A percentile compares a stretch with the other conserved stretches of the same genome.
Conservation (phyloP, 2,113 vertebrate genomes). For the Macaca nemestrina region DNA sequence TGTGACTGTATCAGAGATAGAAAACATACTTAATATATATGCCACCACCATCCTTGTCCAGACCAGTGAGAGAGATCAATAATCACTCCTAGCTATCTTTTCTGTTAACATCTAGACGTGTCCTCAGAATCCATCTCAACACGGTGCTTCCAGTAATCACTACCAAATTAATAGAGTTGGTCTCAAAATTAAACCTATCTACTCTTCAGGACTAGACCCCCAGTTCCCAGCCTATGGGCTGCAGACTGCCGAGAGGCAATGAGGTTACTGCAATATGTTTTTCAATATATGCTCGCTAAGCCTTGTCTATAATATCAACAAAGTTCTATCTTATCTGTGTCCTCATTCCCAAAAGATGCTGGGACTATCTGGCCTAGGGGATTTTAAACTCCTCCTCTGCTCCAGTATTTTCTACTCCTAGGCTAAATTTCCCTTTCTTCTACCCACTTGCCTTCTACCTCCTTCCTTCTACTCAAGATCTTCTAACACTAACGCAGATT, state of each 20-base stretch:
- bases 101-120: background rate
- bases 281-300: background rate
- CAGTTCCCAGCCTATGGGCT: background rate
- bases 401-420: slow-evolving; percentile 12
- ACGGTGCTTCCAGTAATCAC: background rate
- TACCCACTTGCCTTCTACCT: background rate
- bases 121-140: slow-evolving; percentile 15
- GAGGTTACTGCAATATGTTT: background rate
- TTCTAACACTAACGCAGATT: slow-evolving; percentile 13
- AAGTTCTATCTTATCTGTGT: slow-evolving; percentile 19
- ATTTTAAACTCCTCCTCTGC: slow-evolving; percentile 34
- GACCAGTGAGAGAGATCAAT: background rate
- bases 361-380: background rate
- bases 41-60: background rate
- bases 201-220: background rate
- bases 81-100: background rate
- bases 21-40: background rate
- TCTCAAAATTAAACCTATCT: slow-evolving; percentile 39
- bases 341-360: slow-evolving; percentile 35
- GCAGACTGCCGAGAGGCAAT: background rate
- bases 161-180: background rate
- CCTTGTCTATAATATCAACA: background rate
- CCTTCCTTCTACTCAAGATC: background rate
- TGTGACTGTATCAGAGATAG: background rate
- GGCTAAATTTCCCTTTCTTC: background rate